A percentile compares a stretch with the other conserved stretches of the same genome.
Conservation (phyloP, 2,113 vertebrate species). For the Alces alces region DNA sequence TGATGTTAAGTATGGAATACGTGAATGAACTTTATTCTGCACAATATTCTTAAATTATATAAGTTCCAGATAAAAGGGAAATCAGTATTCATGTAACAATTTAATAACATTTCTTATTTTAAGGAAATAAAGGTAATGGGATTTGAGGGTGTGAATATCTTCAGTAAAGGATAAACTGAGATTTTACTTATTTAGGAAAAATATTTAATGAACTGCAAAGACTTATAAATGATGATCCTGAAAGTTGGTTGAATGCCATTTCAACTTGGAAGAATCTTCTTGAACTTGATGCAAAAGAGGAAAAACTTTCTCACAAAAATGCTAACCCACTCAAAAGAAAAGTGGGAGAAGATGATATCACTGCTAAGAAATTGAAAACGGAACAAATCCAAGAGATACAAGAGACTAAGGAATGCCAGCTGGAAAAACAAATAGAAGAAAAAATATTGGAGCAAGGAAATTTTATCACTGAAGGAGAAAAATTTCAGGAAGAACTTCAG, state of each 20-base stretch:
- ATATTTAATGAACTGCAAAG: constrained; percentile 72
- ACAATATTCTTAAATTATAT: not conserved
- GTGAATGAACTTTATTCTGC: not conserved
- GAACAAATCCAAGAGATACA: not conserved
- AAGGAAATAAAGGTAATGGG: constrained; percentile 16
- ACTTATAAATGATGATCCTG: constrained; percentile 72
- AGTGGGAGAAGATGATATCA: constrained; percentile 19
- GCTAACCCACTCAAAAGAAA: constrained; percentile 72
- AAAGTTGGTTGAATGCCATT: constrained; percentile 73
- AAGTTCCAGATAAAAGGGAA: constrained; percentile 4
- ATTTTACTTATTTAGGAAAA: constrained; percentile 75
- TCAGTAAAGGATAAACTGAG: not conserved
- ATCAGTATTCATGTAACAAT: not conserved
- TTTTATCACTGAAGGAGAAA: not conserved
- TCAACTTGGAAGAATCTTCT: constrained; percentile 76
- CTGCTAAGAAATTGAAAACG: constrained; percentile 68
- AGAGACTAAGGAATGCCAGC: not conserved
- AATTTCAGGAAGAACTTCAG: not conserved
- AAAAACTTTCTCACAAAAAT: not conserved
- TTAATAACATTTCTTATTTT: constrained; percentile 5
- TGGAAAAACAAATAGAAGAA: not conserved
- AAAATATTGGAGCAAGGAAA: not conserved
- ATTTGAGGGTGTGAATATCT: not conserved
- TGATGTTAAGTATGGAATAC: not conserved
- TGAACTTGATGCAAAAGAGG: not conserved